These are phyloP conservation scores for Dolichotis patagonum DNA, from an alignment of 2,113 vertebrate genomes.

Conservation along the genomic window DNA sequence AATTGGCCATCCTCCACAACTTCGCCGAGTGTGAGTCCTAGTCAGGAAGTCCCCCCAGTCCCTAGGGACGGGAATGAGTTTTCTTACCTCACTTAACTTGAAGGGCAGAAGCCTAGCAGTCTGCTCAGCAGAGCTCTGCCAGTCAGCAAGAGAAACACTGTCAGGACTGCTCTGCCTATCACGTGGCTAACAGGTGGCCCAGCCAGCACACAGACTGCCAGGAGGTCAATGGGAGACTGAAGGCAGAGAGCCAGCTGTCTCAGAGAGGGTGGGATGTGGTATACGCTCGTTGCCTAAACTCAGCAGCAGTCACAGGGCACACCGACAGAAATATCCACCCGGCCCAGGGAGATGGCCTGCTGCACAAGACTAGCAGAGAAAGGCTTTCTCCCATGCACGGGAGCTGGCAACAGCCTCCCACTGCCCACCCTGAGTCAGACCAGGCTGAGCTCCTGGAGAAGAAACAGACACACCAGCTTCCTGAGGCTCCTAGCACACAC, in stretches of 20 bases:
- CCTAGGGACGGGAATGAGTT: neutral
- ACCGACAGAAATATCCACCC: fast-evolving
- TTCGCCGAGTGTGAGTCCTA: fast-evolving
- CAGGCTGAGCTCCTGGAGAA: neutral
- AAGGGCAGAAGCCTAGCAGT: neutral
- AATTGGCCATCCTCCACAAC: fast-evolving
- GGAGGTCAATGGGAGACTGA: neutral
- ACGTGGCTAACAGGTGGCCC: neutral
- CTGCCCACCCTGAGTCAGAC: fast-evolving
- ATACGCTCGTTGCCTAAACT: fast-evolving
- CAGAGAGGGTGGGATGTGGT: neutral
- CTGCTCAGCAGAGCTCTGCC: neutral
- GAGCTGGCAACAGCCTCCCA: neutral
- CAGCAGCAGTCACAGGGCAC: neutral
- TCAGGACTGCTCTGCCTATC: neutral
- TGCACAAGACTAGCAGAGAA: too few relatives aligned
- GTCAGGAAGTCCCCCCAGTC: neutral
- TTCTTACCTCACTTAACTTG: neutral
- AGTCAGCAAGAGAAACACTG: neutral
- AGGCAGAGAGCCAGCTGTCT: fast-evolving
- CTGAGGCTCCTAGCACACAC: fast-evolving
- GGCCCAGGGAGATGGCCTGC: neutral
- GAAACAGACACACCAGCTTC: neutral
- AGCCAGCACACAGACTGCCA: neutral
- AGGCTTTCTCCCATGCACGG: neutral